phyloP scores from a whole-genome alignment of 2,888 invertebrate species.

The Nephrotoma appendiculata region DNA sequence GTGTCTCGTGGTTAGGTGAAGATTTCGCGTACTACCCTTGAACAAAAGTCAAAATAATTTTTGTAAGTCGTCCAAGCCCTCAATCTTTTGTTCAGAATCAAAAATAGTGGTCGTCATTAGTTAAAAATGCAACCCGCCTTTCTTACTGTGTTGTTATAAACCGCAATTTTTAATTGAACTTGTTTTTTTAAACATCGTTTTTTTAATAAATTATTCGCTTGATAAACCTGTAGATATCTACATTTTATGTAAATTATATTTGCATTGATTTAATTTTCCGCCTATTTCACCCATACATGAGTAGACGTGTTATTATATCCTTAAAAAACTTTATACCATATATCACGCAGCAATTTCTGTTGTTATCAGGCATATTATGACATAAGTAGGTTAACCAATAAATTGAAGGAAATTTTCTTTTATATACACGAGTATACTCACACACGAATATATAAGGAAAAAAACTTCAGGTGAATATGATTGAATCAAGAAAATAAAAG shows the following conservation, averaged over 20 bases:
- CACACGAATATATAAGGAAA: not conserved
- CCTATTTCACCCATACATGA: not conserved
- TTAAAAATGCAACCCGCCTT: no score
- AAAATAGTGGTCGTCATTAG: no score
- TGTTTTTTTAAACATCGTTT: no score
- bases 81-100: no score
- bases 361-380: not conserved
- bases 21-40: no score
- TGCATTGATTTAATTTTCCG: not conserved
- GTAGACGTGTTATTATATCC: not conserved
- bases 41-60: no score
- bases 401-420: not conserved
- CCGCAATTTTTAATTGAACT: no score
- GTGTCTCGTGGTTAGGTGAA: no score
- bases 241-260: not conserved
- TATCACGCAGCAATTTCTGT: not conserved
- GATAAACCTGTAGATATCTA: no score
- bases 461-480: not conserved
- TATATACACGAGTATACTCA: not conserved
- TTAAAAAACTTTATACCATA: not conserved
- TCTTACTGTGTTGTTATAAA: no score
- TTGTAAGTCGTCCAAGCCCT: no score
- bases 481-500: not conserved
- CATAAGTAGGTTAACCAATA: not conserved
- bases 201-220: no score